Percentiles rank a stretch among this genome's conserved stretches.
These are phyloP conservation scores for Cerceris rybyensis DNA, from an alignment of 2,888 invertebrate species.

Conservation along the genomic window DNA sequence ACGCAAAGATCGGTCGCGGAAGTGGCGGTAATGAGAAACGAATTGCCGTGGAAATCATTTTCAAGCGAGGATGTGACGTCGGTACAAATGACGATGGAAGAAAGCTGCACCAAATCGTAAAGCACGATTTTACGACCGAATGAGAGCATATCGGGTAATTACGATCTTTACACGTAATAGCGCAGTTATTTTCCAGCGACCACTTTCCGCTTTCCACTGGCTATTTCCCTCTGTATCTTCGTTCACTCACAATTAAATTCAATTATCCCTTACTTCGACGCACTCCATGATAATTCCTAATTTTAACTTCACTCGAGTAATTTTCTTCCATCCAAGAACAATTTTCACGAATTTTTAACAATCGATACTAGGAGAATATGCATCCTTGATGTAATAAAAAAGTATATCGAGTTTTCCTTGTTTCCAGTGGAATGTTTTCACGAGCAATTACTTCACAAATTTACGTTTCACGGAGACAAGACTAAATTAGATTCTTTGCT, in stretches of 20 bases:
- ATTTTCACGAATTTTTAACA: too few species aligned
- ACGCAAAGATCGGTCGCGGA: not conserved
- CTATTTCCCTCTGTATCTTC: not conserved
- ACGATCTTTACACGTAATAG: slow-evolving; percentile 28
- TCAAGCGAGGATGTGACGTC: slow-evolving; percentile 6
- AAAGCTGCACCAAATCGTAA: slow-evolving; percentile 25
- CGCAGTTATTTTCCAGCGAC: slow-evolving; percentile 34
- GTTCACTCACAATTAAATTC: slow-evolving; percentile 49
- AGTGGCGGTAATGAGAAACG: not conserved
- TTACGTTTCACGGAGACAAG: too few species aligned
- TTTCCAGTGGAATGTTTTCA: too few species aligned
- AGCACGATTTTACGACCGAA: slow-evolving; percentile 41
- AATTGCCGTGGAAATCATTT: not conserved
- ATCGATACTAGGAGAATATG: too few species aligned
- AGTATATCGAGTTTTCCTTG: too few species aligned
- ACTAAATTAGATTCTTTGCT: too few species aligned
- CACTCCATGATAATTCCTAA: slow-evolving; percentile 15
- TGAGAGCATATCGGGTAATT: slow-evolving; percentile 45
- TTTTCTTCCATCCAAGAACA: too few species aligned
- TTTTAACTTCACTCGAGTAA: too few species aligned
- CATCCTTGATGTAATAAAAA: too few species aligned
- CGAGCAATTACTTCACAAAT: too few species aligned
- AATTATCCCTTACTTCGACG: slow-evolving; percentile 33
- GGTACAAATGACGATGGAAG: slow-evolving; percentile 8
- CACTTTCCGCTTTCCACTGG: slow-evolving; percentile 5